phyloP scores from a whole-genome alignment of 2,888 invertebrate genomes.

The Thera obeliscata region DNA sequence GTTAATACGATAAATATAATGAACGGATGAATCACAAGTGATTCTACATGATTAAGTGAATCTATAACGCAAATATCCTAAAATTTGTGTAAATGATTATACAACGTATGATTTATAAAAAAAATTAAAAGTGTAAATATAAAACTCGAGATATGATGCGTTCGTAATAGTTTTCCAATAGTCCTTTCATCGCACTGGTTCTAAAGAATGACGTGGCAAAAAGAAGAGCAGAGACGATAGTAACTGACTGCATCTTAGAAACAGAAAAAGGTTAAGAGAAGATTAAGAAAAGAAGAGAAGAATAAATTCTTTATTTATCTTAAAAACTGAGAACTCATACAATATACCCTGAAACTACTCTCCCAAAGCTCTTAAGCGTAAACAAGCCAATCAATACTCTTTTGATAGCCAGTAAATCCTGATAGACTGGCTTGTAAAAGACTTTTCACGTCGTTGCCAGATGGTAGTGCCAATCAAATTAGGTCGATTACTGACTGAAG shows the following conservation, averaged over 20 bases:
- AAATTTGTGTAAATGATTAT: no score
- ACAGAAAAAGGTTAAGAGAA: no score
- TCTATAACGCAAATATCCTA: background rate
- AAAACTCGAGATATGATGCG: background rate
- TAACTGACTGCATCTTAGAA: no score
- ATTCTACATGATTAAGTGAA: slow-evolving; percentile 7
- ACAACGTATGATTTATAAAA: no score
- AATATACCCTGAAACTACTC: slow-evolving; percentile 8
- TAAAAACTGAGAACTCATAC: background rate
- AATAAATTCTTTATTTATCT: no score
- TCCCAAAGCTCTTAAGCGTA: slow-evolving; percentile 25
- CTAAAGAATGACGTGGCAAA: no score
- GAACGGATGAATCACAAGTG: background rate
- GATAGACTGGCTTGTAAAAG: slow-evolving; percentile 60
- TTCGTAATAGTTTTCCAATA: background rate
- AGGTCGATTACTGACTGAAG: slow-evolving; percentile 67
- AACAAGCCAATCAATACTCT: slow-evolving; percentile 59
- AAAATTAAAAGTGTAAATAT: no score
- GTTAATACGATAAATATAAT: background rate
- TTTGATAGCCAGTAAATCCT: slow-evolving; percentile 61
- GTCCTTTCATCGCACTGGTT: no score
- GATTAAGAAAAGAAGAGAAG: no score
- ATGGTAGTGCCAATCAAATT: slow-evolving; percentile 79
- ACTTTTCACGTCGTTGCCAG: slow-evolving; percentile 75
- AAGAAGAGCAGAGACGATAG: no score